A percentile compares a stretch with the other conserved stretches of the same genome.
Evolutionary conservation across 2,888 invertebrate species (phyloP).

Genomic region (Eristalis intricaria): DNA sequence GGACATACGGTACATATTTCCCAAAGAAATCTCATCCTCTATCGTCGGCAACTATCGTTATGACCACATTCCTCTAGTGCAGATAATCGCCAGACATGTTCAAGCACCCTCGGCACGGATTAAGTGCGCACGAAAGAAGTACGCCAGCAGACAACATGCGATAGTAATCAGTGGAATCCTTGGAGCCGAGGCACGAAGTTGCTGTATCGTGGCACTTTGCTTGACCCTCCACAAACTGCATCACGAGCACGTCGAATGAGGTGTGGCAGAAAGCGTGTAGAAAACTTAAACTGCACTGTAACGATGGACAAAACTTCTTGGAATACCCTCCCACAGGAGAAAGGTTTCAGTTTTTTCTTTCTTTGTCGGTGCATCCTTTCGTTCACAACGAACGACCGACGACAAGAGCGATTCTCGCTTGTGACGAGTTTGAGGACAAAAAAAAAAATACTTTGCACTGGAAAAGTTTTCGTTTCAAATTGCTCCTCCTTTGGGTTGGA

Average conservation of each 20-base stretch:
- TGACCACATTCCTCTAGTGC: conserved; percentile 26
- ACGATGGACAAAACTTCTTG: conserved; percentile 31
- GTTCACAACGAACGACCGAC: background rate
- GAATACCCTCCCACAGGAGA: conserved; percentile 3
- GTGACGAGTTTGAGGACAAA: conserved; percentile 34
- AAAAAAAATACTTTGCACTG: background rate
- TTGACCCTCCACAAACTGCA: conserved; percentile 27
- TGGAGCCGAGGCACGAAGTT: conserved; percentile 14
- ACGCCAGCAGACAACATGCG: conserved; percentile 29
- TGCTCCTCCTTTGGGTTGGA: conserved; percentile 13
- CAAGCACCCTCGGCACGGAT: conserved; percentile 43
- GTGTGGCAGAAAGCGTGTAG: conserved; percentile 24
- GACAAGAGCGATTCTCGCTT: conserved; percentile 21
- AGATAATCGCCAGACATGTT: conserved; percentile 54
- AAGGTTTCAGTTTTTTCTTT: background rate
- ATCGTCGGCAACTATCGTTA: background rate
- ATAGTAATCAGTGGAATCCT: conserved; percentile 49
- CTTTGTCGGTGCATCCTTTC: background rate
- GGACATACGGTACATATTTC: background rate
- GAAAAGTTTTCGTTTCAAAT: conserved; percentile 16
- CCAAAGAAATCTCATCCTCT: conserved; percentile 15
- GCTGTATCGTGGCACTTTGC: conserved; percentile 20
- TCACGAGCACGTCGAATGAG: conserved; percentile 27
- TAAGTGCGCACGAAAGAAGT: conserved; percentile 41
- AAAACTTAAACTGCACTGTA: conserved; percentile 22